phyloP scores from a whole-genome alignment of 2,797 vertebrate species.

The Vultur gryphus region DNA sequence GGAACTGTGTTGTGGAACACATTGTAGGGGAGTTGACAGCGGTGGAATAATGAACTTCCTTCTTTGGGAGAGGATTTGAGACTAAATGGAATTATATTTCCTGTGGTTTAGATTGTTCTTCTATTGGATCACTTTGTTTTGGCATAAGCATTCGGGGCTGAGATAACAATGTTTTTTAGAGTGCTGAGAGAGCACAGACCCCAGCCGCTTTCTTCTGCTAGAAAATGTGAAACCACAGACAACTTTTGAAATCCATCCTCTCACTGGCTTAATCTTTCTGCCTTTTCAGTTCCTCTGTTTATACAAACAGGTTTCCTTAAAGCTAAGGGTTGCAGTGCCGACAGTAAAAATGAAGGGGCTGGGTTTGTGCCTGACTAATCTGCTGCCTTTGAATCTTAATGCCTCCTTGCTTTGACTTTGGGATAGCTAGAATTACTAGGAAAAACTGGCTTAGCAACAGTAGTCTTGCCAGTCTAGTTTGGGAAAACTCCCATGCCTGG shows the following conservation, averaged over 20 bases:
- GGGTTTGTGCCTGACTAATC: not conserved
- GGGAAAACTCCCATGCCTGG: slow-evolving; percentile 23
- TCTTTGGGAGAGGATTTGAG: not conserved
- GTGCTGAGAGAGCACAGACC: not conserved
- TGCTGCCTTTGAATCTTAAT: slow-evolving; percentile 20
- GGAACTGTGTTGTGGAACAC: not conserved
- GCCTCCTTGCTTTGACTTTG: not conserved
- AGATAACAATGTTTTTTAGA: not conserved
- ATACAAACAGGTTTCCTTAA: not conserved
- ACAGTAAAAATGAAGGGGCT: not conserved
- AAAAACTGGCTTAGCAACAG: slow-evolving; percentile 36
- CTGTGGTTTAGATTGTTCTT: slow-evolving; percentile 35
- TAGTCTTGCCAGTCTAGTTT: not conserved
- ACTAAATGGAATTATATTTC: slow-evolving; percentile 3
- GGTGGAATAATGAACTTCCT: slow-evolving; percentile 4
- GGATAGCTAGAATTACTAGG: slow-evolving; percentile 2
- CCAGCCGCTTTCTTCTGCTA: not conserved
- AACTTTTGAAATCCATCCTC: not conserved
- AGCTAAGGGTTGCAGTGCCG: rapidly evolving
- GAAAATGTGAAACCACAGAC: not conserved
- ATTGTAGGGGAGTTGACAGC: not conserved
- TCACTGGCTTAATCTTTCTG: not conserved
- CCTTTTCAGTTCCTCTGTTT: not conserved
- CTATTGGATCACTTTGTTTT: not conserved
- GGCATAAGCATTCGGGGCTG: not conserved